Conservation (phyloP, 2,113 vertebrate genomes). For the Aphelocoma coerulescens region DNA sequence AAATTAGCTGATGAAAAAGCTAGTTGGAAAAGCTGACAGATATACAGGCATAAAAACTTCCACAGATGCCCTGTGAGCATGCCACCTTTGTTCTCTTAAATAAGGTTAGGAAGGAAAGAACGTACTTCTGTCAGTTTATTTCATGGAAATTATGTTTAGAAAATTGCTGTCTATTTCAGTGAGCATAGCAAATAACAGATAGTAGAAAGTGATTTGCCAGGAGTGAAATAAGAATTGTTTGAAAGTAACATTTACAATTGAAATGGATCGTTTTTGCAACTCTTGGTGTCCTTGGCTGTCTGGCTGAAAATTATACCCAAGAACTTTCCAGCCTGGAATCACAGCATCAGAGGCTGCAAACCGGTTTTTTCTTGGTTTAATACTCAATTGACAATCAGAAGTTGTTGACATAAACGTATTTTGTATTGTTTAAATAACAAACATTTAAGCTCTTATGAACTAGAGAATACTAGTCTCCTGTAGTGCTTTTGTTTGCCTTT, state of each 20-base stretch:
- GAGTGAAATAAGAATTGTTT: background rate
- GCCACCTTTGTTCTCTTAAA: background rate
- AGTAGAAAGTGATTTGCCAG: background rate
- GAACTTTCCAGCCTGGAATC: background rate
- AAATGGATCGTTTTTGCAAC: background rate
- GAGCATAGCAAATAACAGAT: background rate
- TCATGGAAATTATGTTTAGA: background rate
- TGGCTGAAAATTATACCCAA: background rate
- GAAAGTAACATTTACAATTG: background rate
- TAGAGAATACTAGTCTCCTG: background rate
- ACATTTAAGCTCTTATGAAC: background rate
- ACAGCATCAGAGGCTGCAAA: background rate
- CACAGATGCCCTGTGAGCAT: background rate
- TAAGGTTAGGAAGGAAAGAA: background rate
- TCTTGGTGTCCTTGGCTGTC: background rate
- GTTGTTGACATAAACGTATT: background rate
- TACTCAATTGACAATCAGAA: background rate
- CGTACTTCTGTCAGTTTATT: background rate
- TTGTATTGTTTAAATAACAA: slow-evolving; percentile 36
- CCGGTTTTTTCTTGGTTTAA: background rate
- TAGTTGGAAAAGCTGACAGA: background rate
- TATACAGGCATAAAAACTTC: background rate
- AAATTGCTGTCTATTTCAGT: background rate
- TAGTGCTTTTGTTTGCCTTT: background rate
- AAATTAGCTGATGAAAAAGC: background rate